Conservation (phyloP, 2,113 vertebrate species). For the Penelope pileata region DNA sequence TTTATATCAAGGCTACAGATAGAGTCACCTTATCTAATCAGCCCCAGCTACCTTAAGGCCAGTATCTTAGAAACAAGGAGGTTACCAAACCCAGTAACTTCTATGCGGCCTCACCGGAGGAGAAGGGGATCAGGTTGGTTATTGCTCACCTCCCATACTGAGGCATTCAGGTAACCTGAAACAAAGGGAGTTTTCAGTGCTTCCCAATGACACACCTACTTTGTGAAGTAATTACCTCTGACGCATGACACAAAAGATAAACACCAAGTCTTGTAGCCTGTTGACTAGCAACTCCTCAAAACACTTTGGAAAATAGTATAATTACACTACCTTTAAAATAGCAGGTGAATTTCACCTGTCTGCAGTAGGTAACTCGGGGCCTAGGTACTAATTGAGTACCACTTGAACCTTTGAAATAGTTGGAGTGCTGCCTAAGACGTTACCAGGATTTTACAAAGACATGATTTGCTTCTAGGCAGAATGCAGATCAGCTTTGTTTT, state of each 20-base stretch:
- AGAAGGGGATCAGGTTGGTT: constrained; percentile 31
- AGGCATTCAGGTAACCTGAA: constrained; percentile 50
- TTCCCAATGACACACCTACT: constrained; percentile 63
- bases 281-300: constrained; percentile 69
- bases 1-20: constrained; percentile 46
- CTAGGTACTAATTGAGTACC: not conserved
- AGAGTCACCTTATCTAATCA: constrained; percentile 62
- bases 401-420: not conserved
- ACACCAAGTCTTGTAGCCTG: constrained; percentile 16
- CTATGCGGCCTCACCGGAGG: constrained; percentile 42
- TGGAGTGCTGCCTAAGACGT: not conserved
- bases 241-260: constrained; percentile 63
- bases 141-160: constrained; percentile 39
- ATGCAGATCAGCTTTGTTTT: not conserved
- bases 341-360: constrained; percentile 8
- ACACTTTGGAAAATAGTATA: constrained; percentile 41
- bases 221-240: constrained; percentile 68
- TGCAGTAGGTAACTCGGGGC: not conserved
- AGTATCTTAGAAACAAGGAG: constrained; percentile 59
- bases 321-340: constrained; percentile 9
- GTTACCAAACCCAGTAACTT: constrained; percentile 40
- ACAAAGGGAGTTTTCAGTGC: constrained; percentile 71
- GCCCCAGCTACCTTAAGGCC: constrained; percentile 21
- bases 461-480: not conserved
- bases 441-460: not conserved